A percentile compares a stretch with the other conserved stretches of the same genome.
Evolutionary conservation across 2,797 vertebrate genomes (phyloP).

Genomic region (Anomalospiza imberbis): DNA sequence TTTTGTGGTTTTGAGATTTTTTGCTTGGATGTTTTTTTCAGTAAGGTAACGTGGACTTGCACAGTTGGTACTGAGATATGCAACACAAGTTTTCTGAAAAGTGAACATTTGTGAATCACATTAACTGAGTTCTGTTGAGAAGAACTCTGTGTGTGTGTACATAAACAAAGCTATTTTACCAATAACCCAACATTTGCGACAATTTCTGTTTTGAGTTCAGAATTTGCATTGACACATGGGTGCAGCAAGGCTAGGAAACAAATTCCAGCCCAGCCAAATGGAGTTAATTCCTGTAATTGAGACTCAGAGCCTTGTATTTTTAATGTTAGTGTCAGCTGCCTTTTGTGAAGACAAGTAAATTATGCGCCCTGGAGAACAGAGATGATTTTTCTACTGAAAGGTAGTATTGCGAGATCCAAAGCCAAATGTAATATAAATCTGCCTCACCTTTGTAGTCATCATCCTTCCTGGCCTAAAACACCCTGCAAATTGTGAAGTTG

Average conservation of each 20-base stretch:
- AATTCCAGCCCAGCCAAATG: slow-evolving; percentile 5
- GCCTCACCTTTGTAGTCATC: slow-evolving; percentile 12
- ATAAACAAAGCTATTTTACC: not conserved
- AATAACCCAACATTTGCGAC: not conserved
- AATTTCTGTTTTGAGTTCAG: not conserved
- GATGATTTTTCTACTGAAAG: slow-evolving; percentile 18
- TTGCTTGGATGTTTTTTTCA: not conserved
- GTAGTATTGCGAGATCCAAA: not conserved
- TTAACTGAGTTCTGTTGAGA: not conserved
- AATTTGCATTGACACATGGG: not conserved
- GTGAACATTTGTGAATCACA: not conserved
- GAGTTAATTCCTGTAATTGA: slow-evolving; percentile 25
- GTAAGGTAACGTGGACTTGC: not conserved
- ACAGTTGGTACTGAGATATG: not conserved
- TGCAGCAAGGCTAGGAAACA: not conserved
- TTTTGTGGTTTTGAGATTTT: not conserved
- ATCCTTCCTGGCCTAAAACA: not conserved
- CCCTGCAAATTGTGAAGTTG: not conserved
- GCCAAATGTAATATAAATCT: not conserved
- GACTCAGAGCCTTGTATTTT: not conserved
- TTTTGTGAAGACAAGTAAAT: slow-evolving; percentile 37
- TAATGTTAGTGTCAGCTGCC: not conserved
- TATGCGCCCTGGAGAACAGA: not conserved
- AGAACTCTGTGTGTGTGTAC: not conserved
- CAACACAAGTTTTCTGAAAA: not conserved